Evolutionary conservation across 2,888 invertebrate species (phyloP).

Genomic region (Euzetes globulus): DNA sequence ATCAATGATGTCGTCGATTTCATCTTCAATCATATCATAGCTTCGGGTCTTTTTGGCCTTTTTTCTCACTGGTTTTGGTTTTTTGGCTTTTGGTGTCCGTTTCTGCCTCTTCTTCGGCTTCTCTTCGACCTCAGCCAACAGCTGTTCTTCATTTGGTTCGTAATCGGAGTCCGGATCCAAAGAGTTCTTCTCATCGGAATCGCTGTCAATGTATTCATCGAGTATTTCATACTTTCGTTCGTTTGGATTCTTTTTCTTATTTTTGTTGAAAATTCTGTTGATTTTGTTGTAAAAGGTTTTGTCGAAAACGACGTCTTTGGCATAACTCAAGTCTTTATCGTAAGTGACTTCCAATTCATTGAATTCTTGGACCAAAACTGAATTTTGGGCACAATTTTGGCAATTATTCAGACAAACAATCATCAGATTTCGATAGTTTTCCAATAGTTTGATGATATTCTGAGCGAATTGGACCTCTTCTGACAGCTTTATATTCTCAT

Average conservation of each 20-base stretch:
- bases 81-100: slow-evolving; percentile 1
- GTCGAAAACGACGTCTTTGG: neutral
- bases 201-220: neutral
- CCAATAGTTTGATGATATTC: neutral
- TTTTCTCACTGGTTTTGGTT: neutral
- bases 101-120: neutral
- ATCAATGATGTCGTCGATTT: neutral
- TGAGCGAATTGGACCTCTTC: neutral
- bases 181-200: neutral
- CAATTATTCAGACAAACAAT: neutral
- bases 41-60: neutral
- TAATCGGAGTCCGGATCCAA: neutral
- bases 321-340: neutral
- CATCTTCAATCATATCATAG: slow-evolving; percentile 3
- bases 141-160: neutral
- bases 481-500: neutral
- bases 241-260: neutral
- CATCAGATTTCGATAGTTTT: neutral
- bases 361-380: neutral
- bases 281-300: neutral
- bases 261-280: neutral
- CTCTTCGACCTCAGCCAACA: neutral
- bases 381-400: neutral
- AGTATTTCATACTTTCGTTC: neutral
- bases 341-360: neutral